These are phyloP conservation scores for Corythoichthys intestinalis DNA, from an alignment of 2,113 vertebrate genomes.

Conservation along the genomic window DNA sequence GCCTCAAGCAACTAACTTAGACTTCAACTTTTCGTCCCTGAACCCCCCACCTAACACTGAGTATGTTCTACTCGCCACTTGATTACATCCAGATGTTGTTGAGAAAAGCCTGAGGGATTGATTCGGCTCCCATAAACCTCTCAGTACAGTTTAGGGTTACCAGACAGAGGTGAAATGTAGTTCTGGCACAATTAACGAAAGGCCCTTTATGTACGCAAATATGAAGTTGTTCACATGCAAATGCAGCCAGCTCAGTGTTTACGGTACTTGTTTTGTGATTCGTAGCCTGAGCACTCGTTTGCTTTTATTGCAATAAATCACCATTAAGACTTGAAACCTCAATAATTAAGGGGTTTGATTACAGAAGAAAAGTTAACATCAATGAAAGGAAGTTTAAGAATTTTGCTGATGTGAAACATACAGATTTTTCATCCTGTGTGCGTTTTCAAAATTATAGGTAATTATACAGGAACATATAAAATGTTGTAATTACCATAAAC, in stretches of 20 bases:
- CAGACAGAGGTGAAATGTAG: constrained; percentile 11
- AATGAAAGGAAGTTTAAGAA: neutral
- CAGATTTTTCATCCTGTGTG: neutral
- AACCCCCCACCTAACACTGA: constrained; percentile 13
- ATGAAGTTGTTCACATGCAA: constrained; percentile 1
- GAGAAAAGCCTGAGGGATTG: constrained; percentile 30
- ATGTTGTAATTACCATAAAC: too few species aligned
- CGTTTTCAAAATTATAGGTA: neutral
- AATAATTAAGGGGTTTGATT: neutral
- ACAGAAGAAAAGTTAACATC: constrained; percentile 2
- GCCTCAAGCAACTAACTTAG: neutral
- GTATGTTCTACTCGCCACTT: constrained; percentile 20
- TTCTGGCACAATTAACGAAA: constrained; percentile 21
- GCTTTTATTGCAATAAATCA: neutral
- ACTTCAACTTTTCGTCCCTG: neutral
- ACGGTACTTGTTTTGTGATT: neutral
- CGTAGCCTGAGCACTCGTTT: neutral
- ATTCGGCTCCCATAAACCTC: constrained; percentile 16
- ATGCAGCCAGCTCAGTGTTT: neutral
- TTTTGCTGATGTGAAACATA: neutral
- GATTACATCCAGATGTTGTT: constrained; percentile 51
- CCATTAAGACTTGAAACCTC: neutral
- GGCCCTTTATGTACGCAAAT: constrained; percentile 3
- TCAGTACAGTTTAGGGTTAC: constrained; percentile 13
- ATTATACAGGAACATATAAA: too few species aligned